phyloP scores from a whole-genome alignment of 2,113 vertebrate species.

The Cololabis saira region DNA sequence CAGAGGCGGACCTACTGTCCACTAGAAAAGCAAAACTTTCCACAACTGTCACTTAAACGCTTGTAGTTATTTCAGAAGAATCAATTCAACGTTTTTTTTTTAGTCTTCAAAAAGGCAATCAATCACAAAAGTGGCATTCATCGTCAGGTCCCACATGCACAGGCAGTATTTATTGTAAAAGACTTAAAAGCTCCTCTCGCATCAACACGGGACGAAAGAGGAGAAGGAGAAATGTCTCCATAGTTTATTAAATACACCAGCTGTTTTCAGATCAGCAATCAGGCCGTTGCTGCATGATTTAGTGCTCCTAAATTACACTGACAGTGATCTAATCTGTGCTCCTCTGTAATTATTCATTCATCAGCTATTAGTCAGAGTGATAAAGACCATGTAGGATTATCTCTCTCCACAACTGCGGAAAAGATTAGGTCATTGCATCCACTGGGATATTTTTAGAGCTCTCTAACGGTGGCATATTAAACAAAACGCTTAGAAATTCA shows the following conservation, averaged over 20 bases:
- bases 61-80: conserved; percentile 38
- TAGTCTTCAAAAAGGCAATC: conserved; percentile 36
- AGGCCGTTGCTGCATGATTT: conserved; percentile 35
- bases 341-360: conserved; percentile 62
- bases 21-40: conserved; percentile 67
- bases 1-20: conserved; percentile 61
- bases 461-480: conserved; percentile 80
- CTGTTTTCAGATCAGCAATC: conserved; percentile 35
- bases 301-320: conserved; percentile 51
- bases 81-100: conserved; percentile 45
- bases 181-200: conserved; percentile 26
- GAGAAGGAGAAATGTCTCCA: conserved; percentile 1
- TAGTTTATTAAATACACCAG: conserved; percentile 11
- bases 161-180: conserved; percentile 1
- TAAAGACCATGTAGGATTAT: conserved; percentile 62
- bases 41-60: conserved; percentile 58
- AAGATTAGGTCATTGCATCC: conserved; percentile 80
- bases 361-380: conserved; percentile 61
- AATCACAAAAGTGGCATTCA: conserved; percentile 34
- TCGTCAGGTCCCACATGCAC: conserved; percentile 43
- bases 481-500: conserved; percentile 80
- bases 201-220: conserved; percentile 7
- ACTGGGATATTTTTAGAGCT: conserved; percentile 75
- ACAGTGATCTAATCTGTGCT: conserved; percentile 58
- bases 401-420: conserved; percentile 68